phyloP scores from a whole-genome alignment of 2,113 vertebrate species.

The Ifrita kowaldi region DNA sequence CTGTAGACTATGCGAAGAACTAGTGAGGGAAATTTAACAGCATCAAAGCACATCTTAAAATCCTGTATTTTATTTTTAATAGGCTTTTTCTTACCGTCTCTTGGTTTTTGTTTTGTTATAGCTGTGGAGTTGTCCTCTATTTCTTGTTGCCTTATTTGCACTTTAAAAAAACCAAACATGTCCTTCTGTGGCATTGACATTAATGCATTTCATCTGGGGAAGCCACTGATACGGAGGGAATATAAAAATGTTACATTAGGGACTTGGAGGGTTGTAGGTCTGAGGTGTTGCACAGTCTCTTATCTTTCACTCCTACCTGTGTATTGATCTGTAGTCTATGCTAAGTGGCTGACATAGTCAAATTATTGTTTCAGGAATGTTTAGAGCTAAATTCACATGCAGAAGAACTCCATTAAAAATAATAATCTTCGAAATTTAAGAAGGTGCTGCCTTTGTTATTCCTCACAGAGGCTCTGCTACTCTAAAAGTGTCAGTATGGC shows the following conservation, averaged over 20 bases:
- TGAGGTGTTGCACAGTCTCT: neutral
- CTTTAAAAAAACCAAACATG: neutral
- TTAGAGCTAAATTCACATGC: neutral
- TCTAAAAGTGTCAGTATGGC: neutral
- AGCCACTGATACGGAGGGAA: neutral
- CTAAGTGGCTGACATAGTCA: neutral
- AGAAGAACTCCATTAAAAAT: neutral
- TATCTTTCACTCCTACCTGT: neutral
- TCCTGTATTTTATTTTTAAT: neutral
- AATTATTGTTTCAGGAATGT: neutral
- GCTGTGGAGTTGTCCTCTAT: neutral
- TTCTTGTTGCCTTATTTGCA: neutral
- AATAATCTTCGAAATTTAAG: neutral
- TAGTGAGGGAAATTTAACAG: neutral
- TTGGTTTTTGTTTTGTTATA: neutral
- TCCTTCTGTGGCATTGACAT: neutral
- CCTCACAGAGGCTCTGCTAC: neutral
- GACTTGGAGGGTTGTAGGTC: fast-evolving
- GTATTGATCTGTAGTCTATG: neutral
- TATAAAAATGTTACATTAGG: neutral
- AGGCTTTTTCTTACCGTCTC: neutral
- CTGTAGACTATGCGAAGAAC: neutral
- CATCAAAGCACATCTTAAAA: neutral
- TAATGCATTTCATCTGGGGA: neutral
- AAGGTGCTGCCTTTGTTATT: neutral